phyloP scores from a whole-genome alignment of 2,888 invertebrate species.

The Ophion obscuratus region DNA sequence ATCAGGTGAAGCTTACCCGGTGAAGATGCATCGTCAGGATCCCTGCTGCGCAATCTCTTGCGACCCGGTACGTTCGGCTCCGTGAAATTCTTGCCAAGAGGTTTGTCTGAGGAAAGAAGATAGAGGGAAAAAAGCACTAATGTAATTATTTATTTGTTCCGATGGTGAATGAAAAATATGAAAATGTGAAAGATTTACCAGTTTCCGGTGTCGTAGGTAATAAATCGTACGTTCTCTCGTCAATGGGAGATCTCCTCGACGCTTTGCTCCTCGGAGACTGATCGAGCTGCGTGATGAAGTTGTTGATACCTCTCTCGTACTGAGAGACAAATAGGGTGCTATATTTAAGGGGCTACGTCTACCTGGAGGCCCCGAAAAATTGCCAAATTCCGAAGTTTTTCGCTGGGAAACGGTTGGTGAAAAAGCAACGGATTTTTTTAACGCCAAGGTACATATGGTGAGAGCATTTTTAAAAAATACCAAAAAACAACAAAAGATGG shows the following conservation, averaged over 20 bases:
- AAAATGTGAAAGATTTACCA: constrained; percentile 62
- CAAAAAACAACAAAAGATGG: background rate
- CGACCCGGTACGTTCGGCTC: constrained; percentile 75
- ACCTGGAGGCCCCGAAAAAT: no score
- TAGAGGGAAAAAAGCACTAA: background rate
- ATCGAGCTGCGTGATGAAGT: constrained; percentile 78
- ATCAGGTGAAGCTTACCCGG: constrained; percentile 75
- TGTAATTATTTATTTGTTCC: background rate
- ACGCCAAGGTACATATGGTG: no score
- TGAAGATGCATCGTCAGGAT: constrained; percentile 75
- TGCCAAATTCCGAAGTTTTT: no score
- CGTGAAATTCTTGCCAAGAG: constrained; percentile 67
- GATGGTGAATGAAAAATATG: background rate
- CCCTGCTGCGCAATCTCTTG: constrained; percentile 78
- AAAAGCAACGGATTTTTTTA: no score
- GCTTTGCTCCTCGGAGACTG: constrained; percentile 76
- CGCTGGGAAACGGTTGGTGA: no score
- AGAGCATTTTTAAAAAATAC: no score
- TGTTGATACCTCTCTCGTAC: constrained; percentile 69
- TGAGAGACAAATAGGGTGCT: constrained; percentile 17
- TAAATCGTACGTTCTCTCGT: constrained; percentile 68
- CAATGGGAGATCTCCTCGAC: constrained; percentile 66
- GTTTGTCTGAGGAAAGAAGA: constrained; percentile 52
- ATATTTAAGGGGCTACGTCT: background rate
- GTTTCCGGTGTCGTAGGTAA: constrained; percentile 71